Percentiles rank a stretch among this genome's conserved stretches.
Evolutionary conservation across 2,113 vertebrate species (phyloP).

Genomic region (Entosphenus tridentatus): DNA sequence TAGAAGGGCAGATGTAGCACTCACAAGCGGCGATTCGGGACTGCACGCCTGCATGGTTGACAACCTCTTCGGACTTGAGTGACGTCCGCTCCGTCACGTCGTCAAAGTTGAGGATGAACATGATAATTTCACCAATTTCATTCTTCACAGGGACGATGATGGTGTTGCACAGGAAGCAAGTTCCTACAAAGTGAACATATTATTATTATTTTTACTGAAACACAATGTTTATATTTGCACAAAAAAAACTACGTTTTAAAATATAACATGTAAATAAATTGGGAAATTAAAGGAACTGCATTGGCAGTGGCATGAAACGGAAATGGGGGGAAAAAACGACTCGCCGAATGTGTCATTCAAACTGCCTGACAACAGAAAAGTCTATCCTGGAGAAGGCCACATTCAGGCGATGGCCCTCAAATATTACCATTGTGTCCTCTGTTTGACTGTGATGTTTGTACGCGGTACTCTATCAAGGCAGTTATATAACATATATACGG

Average conservation of each 20-base stretch:
- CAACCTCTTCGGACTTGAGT: background rate
- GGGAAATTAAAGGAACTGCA: background rate
- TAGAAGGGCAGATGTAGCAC: background rate
- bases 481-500: too few relatives aligned
- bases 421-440: too few relatives aligned
- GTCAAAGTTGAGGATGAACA: conserved; percentile 97
- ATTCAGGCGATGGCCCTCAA: too few relatives aligned
- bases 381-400: too few relatives aligned
- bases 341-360: too few relatives aligned
- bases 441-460: too few relatives aligned
- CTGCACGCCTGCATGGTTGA: background rate
- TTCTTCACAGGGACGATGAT: conserved; percentile 85
- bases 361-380: too few relatives aligned
- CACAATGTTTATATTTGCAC: background rate
- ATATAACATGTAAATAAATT: background rate
- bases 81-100: conserved; percentile 34
- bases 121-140: conserved; percentile 64
- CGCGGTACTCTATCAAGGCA: too few relatives aligned
- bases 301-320: too few relatives aligned
- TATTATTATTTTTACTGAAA: background rate
- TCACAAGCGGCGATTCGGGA: background rate
- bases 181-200: conserved; percentile 24
- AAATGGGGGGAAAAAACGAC: too few relatives aligned
- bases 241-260: background rate
- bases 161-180: conserved; percentile 64